Evolutionary conservation across 2,797 vertebrate species (phyloP).

Genomic region (Diglossa cyanea): DNA sequence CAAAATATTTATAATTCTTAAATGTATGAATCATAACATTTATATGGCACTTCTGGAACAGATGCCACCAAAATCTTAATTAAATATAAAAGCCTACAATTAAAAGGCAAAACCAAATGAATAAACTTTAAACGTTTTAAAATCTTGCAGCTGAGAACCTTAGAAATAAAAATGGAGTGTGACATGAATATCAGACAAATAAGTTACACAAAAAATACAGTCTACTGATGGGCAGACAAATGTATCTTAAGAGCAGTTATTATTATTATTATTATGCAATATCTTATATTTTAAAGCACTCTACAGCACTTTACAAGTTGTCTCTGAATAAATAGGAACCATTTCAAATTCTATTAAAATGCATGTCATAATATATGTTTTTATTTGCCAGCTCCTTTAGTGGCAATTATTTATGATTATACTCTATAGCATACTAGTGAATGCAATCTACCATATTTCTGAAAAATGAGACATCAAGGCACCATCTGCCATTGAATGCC

Average conservation of each 20-base stretch:
- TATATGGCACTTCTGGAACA: constrained; percentile 9
- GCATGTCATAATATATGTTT: background rate
- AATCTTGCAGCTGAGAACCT: background rate
- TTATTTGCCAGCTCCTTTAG: background rate
- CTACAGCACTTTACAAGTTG: background rate
- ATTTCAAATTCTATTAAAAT: background rate
- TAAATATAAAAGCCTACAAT: background rate
- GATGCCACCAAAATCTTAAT: constrained; percentile 24
- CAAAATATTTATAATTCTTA: constrained; percentile 42
- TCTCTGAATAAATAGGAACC: background rate
- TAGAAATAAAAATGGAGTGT: background rate
- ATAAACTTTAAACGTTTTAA: background rate
- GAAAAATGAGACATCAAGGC: constrained; percentile 1
- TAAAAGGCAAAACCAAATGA: constrained; percentile 21
- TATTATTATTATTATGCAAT: background rate
- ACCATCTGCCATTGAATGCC: background rate
- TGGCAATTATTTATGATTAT: constrained; percentile 11
- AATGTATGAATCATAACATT: constrained; percentile 19
- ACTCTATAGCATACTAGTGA: background rate
- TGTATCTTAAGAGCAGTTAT: background rate
- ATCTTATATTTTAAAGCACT: background rate
- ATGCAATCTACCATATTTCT: background rate
- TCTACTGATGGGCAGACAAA: background rate
- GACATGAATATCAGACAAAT: background rate
- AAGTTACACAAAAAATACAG: background rate